Evolutionary conservation across 1,140 invertebrate genomes (phyloP), one percentile per base, ranked within the genome.

Genomic region (Stegodyphus dumicola): DNA sequence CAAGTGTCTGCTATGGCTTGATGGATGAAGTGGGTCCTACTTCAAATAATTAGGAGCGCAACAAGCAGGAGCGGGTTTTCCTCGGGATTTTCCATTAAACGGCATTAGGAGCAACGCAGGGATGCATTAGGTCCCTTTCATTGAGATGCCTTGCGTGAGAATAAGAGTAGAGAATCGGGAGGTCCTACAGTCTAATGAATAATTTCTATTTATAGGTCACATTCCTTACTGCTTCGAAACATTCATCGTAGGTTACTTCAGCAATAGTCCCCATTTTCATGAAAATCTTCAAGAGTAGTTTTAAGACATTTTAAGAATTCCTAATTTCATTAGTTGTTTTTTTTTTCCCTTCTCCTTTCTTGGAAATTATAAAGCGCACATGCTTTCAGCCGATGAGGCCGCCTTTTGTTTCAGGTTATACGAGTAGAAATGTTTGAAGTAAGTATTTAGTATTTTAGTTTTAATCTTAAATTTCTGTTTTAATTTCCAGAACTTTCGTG

Each of bases 71-170:
- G 53, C 17, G n/a, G 70, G 49, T 33, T 71, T 71, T 71, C 69
- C 77, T 70, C 66, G 66, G 69, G 77, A 71, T 81, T 73, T 81
- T 81, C 78, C 78, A 81, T 81, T 81, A 81, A 81, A 81, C 78
- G 78, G 69, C 78, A 81, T 81, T 81, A 81, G 69, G 69, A 79
- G 66, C 65, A 54, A 56, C 66, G 49, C 15, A 10, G 15, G 9
- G 56, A 60, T 15, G 56, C 15, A 9, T 60, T 15, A 10, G 9
- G 9, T 15, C 15, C 56, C 2, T 15, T 60, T 15, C 15, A 9
- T 60, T 15, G 15, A 7, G 7, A 7, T 56, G 7, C 54, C 54
- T 13, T 13, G 54, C 54, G 7, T 56, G 7, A 7, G 7, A 13
- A 13, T 13, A 13, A 56, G 54, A 60, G 15, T 60, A 15, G 9